A percentile compares a stretch with the other conserved stretches of the same genome.
Evolutionary conservation across 1,140 invertebrate species (phyloP).

Genomic region (Ericerus pela): DNA sequence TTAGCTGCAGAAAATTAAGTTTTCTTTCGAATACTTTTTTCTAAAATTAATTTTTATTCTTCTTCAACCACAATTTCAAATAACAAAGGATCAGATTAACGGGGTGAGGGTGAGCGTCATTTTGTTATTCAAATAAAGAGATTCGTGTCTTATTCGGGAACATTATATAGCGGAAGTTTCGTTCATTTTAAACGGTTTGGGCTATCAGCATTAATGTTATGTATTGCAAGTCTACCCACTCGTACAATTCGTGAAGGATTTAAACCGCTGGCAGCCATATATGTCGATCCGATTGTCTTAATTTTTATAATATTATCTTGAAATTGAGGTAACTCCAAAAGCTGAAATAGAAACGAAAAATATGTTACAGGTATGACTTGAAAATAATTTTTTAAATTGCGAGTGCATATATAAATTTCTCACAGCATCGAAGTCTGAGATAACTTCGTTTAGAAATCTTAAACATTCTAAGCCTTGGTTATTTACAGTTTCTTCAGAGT

Average conservation of each 20-base stretch:
- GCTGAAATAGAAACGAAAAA: slow-evolving; percentile 38
- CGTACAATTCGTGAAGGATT: slow-evolving; percentile 52
- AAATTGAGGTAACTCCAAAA: slow-evolving; percentile 68
- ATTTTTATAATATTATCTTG: slow-evolving; percentile 83
- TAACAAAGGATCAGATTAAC: too few relatives aligned
- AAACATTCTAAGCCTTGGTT: slow-evolving; percentile 92
- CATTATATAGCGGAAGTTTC: too few relatives aligned
- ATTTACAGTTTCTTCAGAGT: slow-evolving; percentile 87
- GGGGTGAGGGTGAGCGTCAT: too few relatives aligned
- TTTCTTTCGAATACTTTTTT: too few relatives aligned
- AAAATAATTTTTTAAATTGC: not conserved
- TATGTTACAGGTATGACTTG: not conserved
- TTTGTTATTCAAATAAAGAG: too few relatives aligned
- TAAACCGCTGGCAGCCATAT: slow-evolving; percentile 91
- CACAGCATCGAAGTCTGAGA: slow-evolving; percentile 93
- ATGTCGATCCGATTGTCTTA: slow-evolving; percentile 93
- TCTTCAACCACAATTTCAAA: too few relatives aligned
- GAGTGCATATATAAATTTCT: slow-evolving; percentile 31
- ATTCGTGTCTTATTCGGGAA: too few relatives aligned
- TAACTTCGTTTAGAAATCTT: slow-evolving; percentile 92
- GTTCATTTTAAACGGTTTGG: too few relatives aligned
- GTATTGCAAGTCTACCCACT: slow-evolving; percentile 36
- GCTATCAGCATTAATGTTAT: too few relatives aligned
- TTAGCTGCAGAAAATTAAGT: too few relatives aligned
- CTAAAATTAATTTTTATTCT: too few relatives aligned